These are phyloP conservation scores for Anarrhichthys ocellatus DNA, from an alignment of 2,113 vertebrate species.

Conservation along the genomic window DNA sequence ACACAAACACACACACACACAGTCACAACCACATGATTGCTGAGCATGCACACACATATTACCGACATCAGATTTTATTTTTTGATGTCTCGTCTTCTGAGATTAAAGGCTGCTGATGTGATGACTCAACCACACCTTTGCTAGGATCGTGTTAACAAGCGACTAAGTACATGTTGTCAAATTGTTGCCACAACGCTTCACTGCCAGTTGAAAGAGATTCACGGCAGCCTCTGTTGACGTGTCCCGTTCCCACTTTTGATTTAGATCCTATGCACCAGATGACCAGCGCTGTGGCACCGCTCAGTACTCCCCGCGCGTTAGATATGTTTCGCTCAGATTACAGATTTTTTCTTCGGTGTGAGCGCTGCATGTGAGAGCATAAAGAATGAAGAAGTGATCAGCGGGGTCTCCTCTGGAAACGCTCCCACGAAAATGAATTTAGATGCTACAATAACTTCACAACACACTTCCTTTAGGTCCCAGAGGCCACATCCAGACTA, in stretches of 20 bases:
- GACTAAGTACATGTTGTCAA: not conserved
- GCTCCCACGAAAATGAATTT: slow-evolving; percentile 51
- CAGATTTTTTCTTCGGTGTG: slow-evolving; percentile 19
- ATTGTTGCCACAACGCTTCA: not conserved
- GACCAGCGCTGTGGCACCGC: slow-evolving; percentile 9
- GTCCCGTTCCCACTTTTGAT: slow-evolving; percentile 56
- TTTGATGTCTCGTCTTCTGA: slow-evolving; percentile 47
- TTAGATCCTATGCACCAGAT: slow-evolving; percentile 17
- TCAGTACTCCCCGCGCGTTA: slow-evolving; percentile 29
- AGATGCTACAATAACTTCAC: slow-evolving; percentile 65
- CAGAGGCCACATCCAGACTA: slow-evolving; percentile 59
- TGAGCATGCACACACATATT: slow-evolving; percentile 6
- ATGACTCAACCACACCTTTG: slow-evolving; percentile 48
- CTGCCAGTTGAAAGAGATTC: slow-evolving; percentile 14
- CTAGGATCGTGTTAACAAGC: slow-evolving; percentile 7
- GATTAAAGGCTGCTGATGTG: slow-evolving; percentile 58
- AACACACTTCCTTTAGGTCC: slow-evolving; percentile 45
- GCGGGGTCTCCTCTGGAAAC: slow-evolving; percentile 57
- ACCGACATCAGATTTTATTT: not conserved
- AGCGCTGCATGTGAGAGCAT: slow-evolving; percentile 45
- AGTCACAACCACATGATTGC: not conserved
- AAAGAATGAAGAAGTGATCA: slow-evolving; percentile 65
- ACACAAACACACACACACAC: slow-evolving; percentile 1
- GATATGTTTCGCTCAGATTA: slow-evolving; percentile 43
- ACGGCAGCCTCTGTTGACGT: not conserved